These are phyloP conservation scores for Asobara japonica DNA, from an alignment of 1,140 invertebrate species.

Conservation along the genomic window DNA sequence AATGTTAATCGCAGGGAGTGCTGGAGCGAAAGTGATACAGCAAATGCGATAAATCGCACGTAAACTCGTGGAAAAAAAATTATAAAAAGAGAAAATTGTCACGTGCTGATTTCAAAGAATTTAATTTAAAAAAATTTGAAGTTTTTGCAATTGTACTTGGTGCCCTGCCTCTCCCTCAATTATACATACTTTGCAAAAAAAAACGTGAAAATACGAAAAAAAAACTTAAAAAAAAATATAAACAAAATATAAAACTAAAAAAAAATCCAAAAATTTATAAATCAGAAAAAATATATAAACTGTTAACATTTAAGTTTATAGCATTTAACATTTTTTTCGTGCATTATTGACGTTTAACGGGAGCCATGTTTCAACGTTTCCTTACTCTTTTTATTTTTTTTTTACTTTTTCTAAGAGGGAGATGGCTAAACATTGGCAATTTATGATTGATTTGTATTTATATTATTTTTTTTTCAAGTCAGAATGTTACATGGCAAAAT, in stretches of 20 bases:
- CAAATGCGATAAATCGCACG: background rate
- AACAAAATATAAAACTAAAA: background rate
- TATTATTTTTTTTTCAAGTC: background rate
- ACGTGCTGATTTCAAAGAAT: background rate
- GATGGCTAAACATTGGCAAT: background rate
- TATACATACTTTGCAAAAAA: background rate
- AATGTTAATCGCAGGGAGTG: background rate
- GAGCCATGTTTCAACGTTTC: background rate
- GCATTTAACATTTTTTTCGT: background rate
- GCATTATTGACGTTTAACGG: background rate
- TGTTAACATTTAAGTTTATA: conserved; percentile 14
- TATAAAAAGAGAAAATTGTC: background rate
- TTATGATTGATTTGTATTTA: conserved; percentile 12
- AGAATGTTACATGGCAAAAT: background rate
- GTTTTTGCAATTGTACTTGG: background rate
- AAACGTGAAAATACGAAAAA: background rate
- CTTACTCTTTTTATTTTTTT: background rate
- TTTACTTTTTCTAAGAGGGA: background rate
- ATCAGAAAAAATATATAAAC: background rate
- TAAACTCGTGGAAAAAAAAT: background rate
- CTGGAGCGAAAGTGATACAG: background rate
- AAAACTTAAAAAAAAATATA: background rate
- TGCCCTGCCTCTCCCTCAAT: background rate
- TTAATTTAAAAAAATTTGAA: background rate
- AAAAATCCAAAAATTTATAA: background rate